A percentile compares a stretch with the other conserved stretches of the same genome.
Conservation (phyloP, 2,113 vertebrate species). For the Empidonax traillii region DNA sequence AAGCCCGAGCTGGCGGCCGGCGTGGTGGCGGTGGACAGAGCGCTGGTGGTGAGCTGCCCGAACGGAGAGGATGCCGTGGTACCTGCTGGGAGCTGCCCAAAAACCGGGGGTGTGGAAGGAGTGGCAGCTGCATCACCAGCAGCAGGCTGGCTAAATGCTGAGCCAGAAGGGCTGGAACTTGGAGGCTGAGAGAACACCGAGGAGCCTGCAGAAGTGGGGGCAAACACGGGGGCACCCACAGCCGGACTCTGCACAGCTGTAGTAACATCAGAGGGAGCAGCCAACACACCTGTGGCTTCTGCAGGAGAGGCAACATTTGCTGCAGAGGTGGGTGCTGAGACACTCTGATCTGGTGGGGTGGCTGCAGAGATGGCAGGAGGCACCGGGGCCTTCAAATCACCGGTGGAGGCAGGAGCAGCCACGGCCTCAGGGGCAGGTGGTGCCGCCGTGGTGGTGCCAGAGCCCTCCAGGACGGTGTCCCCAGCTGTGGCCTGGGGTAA, state of each 20-base stretch:
- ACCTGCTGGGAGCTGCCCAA: conserved; percentile 65
- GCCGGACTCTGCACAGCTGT: background rate
- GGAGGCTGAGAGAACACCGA: conserved; percentile 58
- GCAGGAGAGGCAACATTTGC: background rate
- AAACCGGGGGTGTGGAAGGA: conserved; percentile 36
- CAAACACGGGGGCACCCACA: conserved; percentile 28
- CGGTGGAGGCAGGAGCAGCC: background rate
- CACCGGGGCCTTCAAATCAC: background rate
- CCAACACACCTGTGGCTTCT: background rate
- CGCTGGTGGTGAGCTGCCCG: conserved; percentile 52
- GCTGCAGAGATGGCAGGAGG: background rate
- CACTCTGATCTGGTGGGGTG: background rate
- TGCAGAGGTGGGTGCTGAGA: background rate
- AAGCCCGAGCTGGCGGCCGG: conserved; percentile 70
- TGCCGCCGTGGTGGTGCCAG: background rate
- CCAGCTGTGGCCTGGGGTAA: background rate
- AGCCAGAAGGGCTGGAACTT: conserved; percentile 48
- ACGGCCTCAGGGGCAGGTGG: background rate
- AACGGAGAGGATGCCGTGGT: conserved; percentile 64
- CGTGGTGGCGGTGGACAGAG: background rate
- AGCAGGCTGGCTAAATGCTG: conserved; percentile 72
- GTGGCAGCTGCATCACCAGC: conserved; percentile 8
- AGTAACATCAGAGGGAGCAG: background rate
- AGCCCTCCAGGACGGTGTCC: background rate
- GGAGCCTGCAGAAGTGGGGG: conserved; percentile 35